Conservation (phyloP, 2,113 vertebrate species). For the Piprites chloris region DNA sequence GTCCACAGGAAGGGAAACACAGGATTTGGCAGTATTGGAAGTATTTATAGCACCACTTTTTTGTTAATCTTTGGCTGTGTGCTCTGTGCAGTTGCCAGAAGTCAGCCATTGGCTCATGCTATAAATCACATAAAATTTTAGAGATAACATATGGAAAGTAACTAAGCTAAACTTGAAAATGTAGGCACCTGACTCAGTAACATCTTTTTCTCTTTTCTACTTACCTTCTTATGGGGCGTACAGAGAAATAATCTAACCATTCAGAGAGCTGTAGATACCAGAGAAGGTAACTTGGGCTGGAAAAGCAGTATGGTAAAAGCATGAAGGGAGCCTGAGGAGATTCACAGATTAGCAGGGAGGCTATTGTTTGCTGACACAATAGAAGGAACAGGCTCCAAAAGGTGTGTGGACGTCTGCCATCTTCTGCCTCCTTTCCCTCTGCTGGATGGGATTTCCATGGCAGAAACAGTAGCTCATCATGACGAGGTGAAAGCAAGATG, state of each 20-base stretch:
- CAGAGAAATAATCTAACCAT: not conserved
- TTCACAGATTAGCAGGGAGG: slow-evolving; percentile 5
- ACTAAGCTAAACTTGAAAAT: not conserved
- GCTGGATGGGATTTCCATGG: not conserved
- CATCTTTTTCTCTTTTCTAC: not conserved
- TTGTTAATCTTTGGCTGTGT: not conserved
- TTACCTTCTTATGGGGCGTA: not conserved
- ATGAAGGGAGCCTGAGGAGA: slow-evolving; percentile 40
- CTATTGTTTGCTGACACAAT: slow-evolving; percentile 59
- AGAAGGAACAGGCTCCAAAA: slow-evolving; percentile 45
- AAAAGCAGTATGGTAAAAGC: slow-evolving; percentile 48
- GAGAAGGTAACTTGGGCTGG: not conserved
- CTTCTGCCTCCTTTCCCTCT: not conserved
- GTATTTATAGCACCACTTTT: not conserved
- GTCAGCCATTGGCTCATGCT: not conserved
- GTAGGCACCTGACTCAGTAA: not conserved
- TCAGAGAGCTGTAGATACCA: not conserved
- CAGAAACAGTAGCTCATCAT: not conserved
- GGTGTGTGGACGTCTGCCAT: slow-evolving; percentile 41
- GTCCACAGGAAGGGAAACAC: not conserved
- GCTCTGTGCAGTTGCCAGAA: not conserved
- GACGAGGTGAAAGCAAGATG: not conserved
- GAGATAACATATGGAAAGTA: not conserved
- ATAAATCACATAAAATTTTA: not conserved
- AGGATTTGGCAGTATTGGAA: not conserved